Evolutionary conservation across 2,888 invertebrate genomes (phyloP), one percentile per base, ranked within the genome.

Genomic region (Papilio gigon): DNA sequence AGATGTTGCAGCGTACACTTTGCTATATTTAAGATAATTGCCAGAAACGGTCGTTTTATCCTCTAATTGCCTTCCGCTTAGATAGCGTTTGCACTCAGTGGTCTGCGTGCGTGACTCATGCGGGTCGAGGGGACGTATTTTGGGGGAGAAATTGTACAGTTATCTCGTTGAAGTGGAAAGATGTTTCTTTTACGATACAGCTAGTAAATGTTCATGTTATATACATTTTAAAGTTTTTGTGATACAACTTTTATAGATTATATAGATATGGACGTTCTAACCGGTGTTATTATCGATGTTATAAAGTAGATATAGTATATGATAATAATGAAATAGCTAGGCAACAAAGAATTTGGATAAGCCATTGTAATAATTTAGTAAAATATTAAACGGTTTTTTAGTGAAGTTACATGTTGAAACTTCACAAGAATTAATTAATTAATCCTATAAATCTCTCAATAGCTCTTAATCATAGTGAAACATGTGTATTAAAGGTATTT

Each of bases 101-200:
- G 25, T 60, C 33, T 37, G 47, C 64, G 68, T 59, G 50, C 58
- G 8, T 59, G 59, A 65, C 42, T 65, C 65, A 30, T 40, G 17
- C 62, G 33, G 68, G 68, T 22, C 17, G 50, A 30, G 50, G 63
- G 60, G 60, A 35, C 59, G 59, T 40, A 64, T 68, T 68, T 58
- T 40, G 30, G 59, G 58, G 64, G 25, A 20, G 44, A 65, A 68
- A 53, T 40, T 63, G 58, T 35, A 27, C 47, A 50, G 59, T 59
- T 14, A 56, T 56, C 22, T 58, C 33, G n/a, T 17, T 44, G 42
- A 50, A 63, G n/a, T 20, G 62, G 42, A 62, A n/a, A n/a, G 47
- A 58, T 68, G 59, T 58, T 27, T 35, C 20, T 22, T 42, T 27
- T 17, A 22, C 6, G 25, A 17, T 25, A 61, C 9, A 44, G 35